Evolutionary conservation across 2,888 invertebrate genomes (phyloP).

Genomic region (Melinopterus prodromus): DNA sequence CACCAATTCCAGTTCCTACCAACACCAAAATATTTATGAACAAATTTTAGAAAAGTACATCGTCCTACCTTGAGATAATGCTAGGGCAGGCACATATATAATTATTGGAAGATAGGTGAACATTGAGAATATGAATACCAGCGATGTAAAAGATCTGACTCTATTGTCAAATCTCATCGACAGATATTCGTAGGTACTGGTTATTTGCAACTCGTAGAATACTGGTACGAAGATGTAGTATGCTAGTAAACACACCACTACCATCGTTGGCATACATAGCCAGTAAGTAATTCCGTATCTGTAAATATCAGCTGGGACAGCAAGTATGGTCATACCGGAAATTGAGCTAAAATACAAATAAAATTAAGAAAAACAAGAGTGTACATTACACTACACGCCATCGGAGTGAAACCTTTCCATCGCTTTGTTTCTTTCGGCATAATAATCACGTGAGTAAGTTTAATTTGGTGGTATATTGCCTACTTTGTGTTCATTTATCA

Average conservation of each 20-base stretch:
- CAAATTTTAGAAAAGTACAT: not conserved
- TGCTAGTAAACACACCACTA: conserved; percentile 51
- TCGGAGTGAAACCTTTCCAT: too few relatives aligned
- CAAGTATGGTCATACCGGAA: conserved; percentile 78
- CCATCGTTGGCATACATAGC: conserved; percentile 59
- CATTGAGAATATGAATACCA: conserved; percentile 67
- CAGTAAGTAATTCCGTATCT: conserved; percentile 73
- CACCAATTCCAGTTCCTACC: conserved; percentile 74
- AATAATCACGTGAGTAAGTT: too few relatives aligned
- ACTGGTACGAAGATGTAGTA: conserved; percentile 60
- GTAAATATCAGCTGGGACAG: conserved; percentile 79
- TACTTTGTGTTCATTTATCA: not conserved
- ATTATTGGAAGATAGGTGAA: conserved; percentile 70
- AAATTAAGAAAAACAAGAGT: too few relatives aligned
- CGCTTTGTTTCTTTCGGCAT: too few relatives aligned
- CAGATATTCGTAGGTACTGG: conserved; percentile 75
- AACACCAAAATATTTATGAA: not conserved
- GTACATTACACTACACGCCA: too few relatives aligned
- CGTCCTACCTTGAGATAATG: conserved; percentile 71
- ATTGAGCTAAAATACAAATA: conserved; percentile 69
- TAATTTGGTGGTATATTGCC: not conserved
- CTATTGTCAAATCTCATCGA: conserved; percentile 70
- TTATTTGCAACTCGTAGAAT: conserved; percentile 74
- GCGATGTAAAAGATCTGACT: conserved; percentile 68
- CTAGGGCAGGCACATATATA: conserved; percentile 74